Evolutionary conservation across 2,888 invertebrate species (phyloP).

Genomic region (Chrysopilus asiliformis): DNA sequence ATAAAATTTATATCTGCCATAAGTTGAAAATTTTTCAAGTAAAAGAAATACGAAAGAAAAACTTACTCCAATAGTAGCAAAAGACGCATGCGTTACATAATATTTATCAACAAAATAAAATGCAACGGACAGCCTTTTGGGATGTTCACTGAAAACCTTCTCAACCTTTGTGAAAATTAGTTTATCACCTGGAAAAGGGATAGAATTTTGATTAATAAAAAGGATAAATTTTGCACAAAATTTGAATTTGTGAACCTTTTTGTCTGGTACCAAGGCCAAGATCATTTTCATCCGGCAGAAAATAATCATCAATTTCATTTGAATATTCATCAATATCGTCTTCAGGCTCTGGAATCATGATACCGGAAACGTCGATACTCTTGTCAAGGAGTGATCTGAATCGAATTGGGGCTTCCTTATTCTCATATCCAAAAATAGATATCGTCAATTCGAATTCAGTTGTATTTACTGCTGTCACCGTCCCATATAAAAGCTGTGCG

Average conservation of each 20-base stretch:
- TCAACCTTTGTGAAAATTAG: constrained; percentile 23
- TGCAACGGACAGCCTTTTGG: constrained; percentile 20
- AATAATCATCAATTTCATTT: constrained; percentile 11
- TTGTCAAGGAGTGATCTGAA: constrained; percentile 21
- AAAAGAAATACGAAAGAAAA: not conserved
- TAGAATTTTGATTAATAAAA: no score
- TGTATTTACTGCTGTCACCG: constrained; percentile 17
- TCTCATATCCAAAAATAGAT: constrained; percentile 25
- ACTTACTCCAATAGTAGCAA: constrained; percentile 25
- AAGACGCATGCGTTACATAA: constrained; percentile 25
- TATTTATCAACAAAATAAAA: constrained; percentile 28
- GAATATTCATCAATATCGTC: constrained; percentile 5
- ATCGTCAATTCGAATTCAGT: constrained; percentile 22
- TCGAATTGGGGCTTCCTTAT: constrained; percentile 18
- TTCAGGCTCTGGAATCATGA: constrained; percentile 7
- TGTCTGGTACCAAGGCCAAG: constrained; percentile 22
- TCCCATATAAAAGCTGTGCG: constrained; percentile 17
- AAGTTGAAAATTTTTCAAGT: constrained; percentile 1
- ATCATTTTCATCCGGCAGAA: constrained; percentile 11
- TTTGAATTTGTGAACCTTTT: no score
- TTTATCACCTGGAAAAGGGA: constrained; percentile 20
- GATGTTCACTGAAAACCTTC: constrained; percentile 13
- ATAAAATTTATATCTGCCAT: no score
- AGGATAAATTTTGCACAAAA: constrained; percentile 1
- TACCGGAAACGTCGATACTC: constrained; percentile 6